phyloP scores from a whole-genome alignment of 2,888 invertebrate genomes.

The Congeria kusceri region DNA sequence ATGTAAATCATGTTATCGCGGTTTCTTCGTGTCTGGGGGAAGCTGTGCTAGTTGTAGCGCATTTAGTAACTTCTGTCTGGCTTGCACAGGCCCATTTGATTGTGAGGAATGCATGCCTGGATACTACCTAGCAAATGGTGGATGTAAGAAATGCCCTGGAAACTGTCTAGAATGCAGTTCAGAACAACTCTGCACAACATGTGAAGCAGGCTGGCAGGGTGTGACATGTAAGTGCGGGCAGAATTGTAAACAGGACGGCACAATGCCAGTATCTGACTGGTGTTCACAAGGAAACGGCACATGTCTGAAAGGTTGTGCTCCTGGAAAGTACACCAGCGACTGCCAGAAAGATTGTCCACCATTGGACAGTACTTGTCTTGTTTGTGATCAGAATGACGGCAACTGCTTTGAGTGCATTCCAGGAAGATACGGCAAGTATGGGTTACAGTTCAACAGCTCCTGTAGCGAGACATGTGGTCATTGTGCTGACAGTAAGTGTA shows the following conservation, averaged over 20 bases:
- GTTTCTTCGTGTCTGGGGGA: background rate
- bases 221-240: conserved; percentile 39
- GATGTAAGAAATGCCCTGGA: conserved; percentile 29
- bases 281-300: conserved; percentile 34
- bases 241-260: conserved; percentile 14
- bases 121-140: conserved; percentile 9
- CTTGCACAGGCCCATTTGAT: conserved; percentile 15
- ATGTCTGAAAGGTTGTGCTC: conserved; percentile 45
- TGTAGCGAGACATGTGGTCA: conserved; percentile 27
- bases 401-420: conserved; percentile 25
- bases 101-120: conserved; percentile 42
- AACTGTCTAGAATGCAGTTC: conserved; percentile 35
- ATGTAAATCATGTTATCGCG: background rate
- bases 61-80: background rate
- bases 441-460: background rate
- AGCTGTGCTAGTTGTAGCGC: background rate
- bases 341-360: conserved; percentile 24
- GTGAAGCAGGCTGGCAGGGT: conserved; percentile 32
- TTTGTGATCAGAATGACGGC: conserved; percentile 24
- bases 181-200: conserved; percentile 11
- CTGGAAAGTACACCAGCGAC: conserved; percentile 17
- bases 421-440: conserved; percentile 20
- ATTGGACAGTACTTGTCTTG: conserved; percentile 10
- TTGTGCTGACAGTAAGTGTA: conserved; percentile 24
- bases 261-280: conserved; percentile 23